Conservation (phyloP, 2,888 invertebrate species). For the Omphaloscelis lunosa region DNA sequence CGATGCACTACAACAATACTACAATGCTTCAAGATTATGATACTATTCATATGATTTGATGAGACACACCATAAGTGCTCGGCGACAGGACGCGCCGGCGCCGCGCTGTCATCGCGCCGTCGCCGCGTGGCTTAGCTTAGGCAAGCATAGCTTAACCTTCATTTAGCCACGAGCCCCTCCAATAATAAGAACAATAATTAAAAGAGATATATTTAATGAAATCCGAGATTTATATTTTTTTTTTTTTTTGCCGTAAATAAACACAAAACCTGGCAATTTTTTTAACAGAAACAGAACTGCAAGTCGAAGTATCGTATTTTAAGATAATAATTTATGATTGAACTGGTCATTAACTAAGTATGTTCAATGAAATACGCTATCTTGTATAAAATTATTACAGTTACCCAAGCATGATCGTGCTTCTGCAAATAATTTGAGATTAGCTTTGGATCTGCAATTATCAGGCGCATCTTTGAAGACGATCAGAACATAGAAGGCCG, state of each 20-base stretch:
- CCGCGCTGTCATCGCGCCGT: no score
- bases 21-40: conserved; percentile 8
- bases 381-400: conserved; percentile 17
- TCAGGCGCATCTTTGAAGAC: conserved; percentile 46
- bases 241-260: not conserved
- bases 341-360: conserved; percentile 19
- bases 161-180: no score
- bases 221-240: no score
- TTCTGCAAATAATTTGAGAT: conserved; percentile 24
- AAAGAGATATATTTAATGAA: not conserved
- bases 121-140: no score
- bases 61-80: not conserved
- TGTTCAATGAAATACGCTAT: conserved; percentile 7
- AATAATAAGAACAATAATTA: no score
- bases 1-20: not conserved
- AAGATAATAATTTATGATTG: not conserved
- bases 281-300: conserved; percentile 13
- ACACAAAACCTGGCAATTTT: not conserved
- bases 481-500: conserved; percentile 46
- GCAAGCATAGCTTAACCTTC: no score
- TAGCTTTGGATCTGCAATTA: conserved; percentile 50
- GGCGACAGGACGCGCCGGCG: no score
- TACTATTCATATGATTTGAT: not conserved
- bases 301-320: not conserved
- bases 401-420: conserved; percentile 32